phyloP scores from a whole-genome alignment of 2,797 vertebrate species.

The Sandelia bainsii region DNA sequence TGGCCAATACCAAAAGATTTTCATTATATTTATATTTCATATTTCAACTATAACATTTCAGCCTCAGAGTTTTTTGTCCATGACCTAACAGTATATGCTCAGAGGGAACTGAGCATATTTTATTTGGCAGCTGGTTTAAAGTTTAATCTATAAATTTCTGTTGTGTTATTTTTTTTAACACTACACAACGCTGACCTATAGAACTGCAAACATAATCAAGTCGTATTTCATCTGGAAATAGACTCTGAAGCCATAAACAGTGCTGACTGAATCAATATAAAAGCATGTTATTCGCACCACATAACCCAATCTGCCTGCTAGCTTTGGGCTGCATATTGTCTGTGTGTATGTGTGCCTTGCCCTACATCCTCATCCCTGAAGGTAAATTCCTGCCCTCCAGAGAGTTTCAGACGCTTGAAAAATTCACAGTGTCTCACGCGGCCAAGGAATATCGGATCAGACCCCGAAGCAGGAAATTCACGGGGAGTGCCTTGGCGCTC shows the following conservation, averaged over 20 bases:
- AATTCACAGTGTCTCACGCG: constrained; percentile 64
- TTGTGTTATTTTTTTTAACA: constrained; percentile 17
- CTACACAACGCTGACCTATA: neutral
- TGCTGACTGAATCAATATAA: constrained; percentile 52
- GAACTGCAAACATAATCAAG: constrained; percentile 25
- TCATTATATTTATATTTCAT: neutral
- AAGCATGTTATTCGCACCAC: constrained; percentile 34
- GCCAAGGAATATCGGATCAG: constrained; percentile 62
- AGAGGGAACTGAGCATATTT: constrained; percentile 3
- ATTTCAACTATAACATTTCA: neutral
- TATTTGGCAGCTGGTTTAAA: constrained; percentile 4
- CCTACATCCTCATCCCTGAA: constrained; percentile 69
- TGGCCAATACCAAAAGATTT: neutral
- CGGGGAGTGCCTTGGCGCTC: constrained; percentile 64
- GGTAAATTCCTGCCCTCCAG: constrained; percentile 68
- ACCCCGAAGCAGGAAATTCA: constrained; percentile 73
- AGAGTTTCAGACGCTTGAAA: constrained; percentile 72
- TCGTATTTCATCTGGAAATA: constrained; percentile 45
- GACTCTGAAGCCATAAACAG: constrained; percentile 26
- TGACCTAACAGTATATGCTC: constrained; percentile 18
- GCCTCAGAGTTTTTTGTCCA: constrained; percentile 11
- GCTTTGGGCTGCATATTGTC: neutral
- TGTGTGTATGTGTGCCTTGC: constrained; percentile 40
- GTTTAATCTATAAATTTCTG: constrained; percentile 23
- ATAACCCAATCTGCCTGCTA: constrained; percentile 42